These are phyloP conservation scores for Liparis tanakae DNA, from an alignment of 2,797 vertebrate genomes.

Conservation along the genomic window DNA sequence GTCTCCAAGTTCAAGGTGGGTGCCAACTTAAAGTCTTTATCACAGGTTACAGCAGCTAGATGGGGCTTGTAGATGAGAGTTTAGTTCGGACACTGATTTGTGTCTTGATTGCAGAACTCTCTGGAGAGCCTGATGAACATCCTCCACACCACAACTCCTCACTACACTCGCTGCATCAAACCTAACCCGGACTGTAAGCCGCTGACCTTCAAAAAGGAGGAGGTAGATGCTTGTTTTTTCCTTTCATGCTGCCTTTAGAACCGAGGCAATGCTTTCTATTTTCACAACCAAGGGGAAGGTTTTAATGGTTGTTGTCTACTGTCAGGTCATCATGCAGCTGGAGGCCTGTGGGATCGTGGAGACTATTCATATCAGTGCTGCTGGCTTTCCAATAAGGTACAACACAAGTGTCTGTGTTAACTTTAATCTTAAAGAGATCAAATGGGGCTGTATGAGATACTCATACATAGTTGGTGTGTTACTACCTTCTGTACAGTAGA, in stretches of 20 bases:
- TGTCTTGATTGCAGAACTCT: conserved; percentile 85
- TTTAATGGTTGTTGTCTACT: conserved; percentile 18
- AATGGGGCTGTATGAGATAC: conserved; percentile 1
- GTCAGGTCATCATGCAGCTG: conserved; percentile 92
- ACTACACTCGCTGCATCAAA: conserved; percentile 98
- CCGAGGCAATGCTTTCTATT: not conserved
- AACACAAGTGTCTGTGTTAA: not conserved
- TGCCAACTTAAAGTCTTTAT: not conserved
- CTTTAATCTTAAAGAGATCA: not conserved
- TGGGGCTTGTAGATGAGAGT: not conserved
- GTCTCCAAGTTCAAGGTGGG: conserved; percentile 97
- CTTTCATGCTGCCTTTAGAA: not conserved
- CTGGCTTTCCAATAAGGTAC: conserved; percentile 95
- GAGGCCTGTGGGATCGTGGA: conserved; percentile 97
- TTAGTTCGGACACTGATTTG: not conserved
- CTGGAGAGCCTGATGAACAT: conserved; percentile 93
- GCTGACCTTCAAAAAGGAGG: conserved; percentile 86
- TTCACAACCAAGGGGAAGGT: not conserved
- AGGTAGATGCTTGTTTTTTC: conserved; percentile 80
- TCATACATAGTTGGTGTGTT: not conserved
- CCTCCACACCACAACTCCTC: conserved; percentile 89
- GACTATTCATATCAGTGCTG: conserved; percentile 95
- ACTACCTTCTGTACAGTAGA: not conserved
- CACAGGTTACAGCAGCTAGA: not conserved
- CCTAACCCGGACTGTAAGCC: conserved; percentile 92